Evolutionary conservation across 2,113 vertebrate genomes (phyloP).

Genomic region (Tringa solitaria): DNA sequence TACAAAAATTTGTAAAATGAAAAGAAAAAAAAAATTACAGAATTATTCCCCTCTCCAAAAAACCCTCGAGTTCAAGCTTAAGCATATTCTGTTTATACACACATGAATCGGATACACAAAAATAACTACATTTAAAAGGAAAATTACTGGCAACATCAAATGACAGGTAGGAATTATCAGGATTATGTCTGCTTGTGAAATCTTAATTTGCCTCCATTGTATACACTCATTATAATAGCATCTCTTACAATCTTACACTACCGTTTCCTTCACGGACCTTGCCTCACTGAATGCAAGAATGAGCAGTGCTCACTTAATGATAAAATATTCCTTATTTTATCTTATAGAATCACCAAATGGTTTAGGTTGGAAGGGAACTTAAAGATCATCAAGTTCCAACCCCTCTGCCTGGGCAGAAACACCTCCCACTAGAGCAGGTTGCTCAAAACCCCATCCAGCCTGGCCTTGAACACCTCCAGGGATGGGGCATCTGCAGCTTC

Average conservation of each 20-base stretch:
- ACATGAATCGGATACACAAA: not conserved
- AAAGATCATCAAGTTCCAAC: not conserved
- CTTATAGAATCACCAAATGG: not conserved
- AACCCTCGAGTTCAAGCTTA: not conserved
- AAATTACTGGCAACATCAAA: not conserved
- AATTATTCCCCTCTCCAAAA: not conserved
- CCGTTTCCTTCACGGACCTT: not conserved
- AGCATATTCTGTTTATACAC: not conserved
- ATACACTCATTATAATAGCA: not conserved
- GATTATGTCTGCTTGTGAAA: not conserved
- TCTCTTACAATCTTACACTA: not conserved
- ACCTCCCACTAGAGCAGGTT: not conserved
- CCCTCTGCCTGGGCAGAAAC: not conserved
- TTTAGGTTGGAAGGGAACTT: not conserved
- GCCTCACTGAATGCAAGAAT: not conserved
- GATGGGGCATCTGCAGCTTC: not conserved
- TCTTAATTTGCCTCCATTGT: not conserved
- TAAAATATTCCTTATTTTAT: not conserved
- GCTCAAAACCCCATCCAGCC: not conserved
- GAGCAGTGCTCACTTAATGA: not conserved
- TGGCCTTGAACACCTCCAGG: not conserved
- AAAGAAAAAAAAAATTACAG: not conserved
- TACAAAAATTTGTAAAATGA: not conserved
- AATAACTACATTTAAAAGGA: not conserved
- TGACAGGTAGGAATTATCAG: not conserved